phyloP scores from a whole-genome alignment of 2,797 vertebrate species.

The Varecia variegata region DNA sequence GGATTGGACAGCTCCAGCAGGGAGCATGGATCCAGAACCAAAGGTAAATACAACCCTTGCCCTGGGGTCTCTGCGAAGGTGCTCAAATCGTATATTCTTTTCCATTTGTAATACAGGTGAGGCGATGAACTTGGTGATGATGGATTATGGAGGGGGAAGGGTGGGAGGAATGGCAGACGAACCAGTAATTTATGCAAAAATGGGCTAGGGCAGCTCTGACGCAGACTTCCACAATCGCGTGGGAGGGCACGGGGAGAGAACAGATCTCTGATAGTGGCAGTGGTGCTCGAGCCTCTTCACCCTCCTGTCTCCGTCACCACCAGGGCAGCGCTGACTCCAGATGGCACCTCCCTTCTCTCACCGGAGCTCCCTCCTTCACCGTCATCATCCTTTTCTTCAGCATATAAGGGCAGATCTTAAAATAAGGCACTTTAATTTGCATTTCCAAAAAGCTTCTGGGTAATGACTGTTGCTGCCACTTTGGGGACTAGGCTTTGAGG shows the following conservation, averaged over 20 bases:
- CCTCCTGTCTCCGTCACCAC: neutral
- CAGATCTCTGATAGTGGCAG: neutral
- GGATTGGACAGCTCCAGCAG: fast-evolving
- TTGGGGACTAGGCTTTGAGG: neutral
- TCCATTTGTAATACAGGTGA: neutral
- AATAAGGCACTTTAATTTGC: neutral
- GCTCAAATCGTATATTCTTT: neutral
- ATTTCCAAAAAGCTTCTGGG: neutral
- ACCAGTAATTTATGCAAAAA: neutral
- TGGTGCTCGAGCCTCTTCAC: neutral
- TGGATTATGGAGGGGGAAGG: neutral
- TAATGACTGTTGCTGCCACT: neutral
- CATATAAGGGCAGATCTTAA: neutral
- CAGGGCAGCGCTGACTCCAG: fast-evolving
- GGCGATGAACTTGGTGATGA: neutral
- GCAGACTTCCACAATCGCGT: neutral
- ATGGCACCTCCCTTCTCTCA: neutral
- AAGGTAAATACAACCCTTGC: neutral
- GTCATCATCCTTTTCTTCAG: neutral
- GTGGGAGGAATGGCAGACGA: neutral
- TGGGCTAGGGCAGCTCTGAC: neutral
- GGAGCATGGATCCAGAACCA: neutral
- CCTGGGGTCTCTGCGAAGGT: neutral
- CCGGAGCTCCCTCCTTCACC: fast-evolving
- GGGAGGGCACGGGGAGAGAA: neutral